Evolutionary conservation across 2,113 vertebrate species (phyloP), one percentile per base, ranked within the genome.

Genomic region (Mellivora capensis): DNA sequence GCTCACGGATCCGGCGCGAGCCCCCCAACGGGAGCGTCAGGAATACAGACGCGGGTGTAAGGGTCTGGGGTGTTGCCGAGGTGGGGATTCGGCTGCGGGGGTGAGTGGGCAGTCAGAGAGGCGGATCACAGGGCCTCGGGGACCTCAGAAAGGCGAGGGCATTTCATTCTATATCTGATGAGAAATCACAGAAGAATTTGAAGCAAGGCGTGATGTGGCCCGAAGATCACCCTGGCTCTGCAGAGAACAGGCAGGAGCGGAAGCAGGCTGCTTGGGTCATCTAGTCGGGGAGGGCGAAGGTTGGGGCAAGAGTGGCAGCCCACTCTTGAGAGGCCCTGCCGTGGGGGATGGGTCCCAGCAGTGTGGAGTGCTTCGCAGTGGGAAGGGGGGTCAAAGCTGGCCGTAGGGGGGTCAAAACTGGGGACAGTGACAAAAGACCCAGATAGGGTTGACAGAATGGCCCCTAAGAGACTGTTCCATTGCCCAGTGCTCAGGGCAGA

Each of bases 271-370:
- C 37, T 12, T 2, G 21, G 17, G 17, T 37, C 7, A 0, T 39
- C 42, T 12, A 17, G 34, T 52, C 0, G 18, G 83, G 88, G 34
- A 49, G 6, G 88, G 34, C 1, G 4, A 42, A 87, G 54, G 23
- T 11, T n/a, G 18, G 52, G 59, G 27, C n/a, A 13, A 31, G 23
- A 76, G 31, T 6, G 14, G 14, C 27, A 23, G 20, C 42, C n/a
- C 79, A 10, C 10, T n/a, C n/a, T n/a, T n/a, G 3, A 13, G 29
- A 84, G 67, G 12, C 3, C 11, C 29, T 21, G 4, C 14, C 2
- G 0, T 8, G 31, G 72, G 67, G 0, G 0, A 39, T 1, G 31
- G 37, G 52, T 7, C 31, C 9, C 57, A 0, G 29, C 8, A 11
- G 25, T 14, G 4, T 7, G 2, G 72, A 80, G 29, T 23, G 2